Evolutionary conservation across 1,140 invertebrate genomes (phyloP), one percentile per base, ranked within the genome.

Genomic region (Hestina assimilis): DNA sequence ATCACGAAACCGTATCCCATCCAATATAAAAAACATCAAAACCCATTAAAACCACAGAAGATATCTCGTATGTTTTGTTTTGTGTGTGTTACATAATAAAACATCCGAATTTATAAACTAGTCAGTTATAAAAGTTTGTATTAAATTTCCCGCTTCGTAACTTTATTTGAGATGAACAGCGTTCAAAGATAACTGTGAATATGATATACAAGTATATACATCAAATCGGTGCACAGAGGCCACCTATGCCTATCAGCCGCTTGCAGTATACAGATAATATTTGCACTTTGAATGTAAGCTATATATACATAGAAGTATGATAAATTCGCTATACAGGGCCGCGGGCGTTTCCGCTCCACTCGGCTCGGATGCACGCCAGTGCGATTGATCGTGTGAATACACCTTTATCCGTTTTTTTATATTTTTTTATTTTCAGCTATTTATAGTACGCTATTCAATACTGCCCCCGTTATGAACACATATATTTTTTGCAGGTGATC

Each of bases 331-430:
- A 73, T 82, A 72, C 75, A 75, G 46, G 56, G 75, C 79, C 75
- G 75, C 70, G 75, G 68, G 75, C 61, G 64, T 65, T 83, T 86
- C 79, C 80, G 80, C 79, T 80, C 64, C 75, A 72, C 66, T 83
- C 77, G 74, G 63, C 72, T 71, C 72, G 69, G 75, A 76, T 82
- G 80, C 79, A 74, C 59, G 74, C 69, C 70, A 48, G 65, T 51
- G 67, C 75, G 78, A 84, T 87, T 81, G 79, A 84, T 87, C 72
- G 78, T 80, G 72, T 82, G 73, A 69, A 72, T 75, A 75, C 76
- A 84, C 78, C 75, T 83, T 83, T 82, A 79, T 72, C 51, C 66
- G 45, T 66, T 78, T 79, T 72, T 59, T n/a, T n/a, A n/a, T n/a
- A n/a, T n/a, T 63, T 75, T 62, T 72, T 60, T 70, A 72, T 76